Base-by-base conservation (phyloP, 1,140 invertebrate species). In the Mylabris phalerata region DNA sequence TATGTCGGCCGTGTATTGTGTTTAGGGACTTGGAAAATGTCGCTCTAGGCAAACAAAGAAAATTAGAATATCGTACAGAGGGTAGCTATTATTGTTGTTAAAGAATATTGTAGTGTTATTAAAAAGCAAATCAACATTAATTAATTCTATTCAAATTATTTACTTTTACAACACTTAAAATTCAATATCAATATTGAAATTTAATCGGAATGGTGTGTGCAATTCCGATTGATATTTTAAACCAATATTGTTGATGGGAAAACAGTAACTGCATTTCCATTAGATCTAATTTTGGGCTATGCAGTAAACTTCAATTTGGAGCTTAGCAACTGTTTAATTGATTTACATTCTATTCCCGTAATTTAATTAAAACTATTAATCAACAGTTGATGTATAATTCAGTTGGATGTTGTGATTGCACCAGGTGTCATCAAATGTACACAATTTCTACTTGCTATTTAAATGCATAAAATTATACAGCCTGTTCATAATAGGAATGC, bases 301-400 rank as follows among this genome's bases (percentile, higher is more conserved):
- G 32, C 32, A 46, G 43, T 54, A 54, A 54, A 54, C 43, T 54
- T 45, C 43, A 54, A 54, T 54, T 54, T 46, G 41, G 43, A 45
- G 40, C 51, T 54, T 43, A 32, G 43, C 46, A 54, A 54, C 51
- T 54, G 32, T 46, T 54, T 54, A 54, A 54, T 54, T 54, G 51
- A 54, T 54, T 54, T 54, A 54, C 51, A 54, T 54, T 54, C 51
- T 54, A 46, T n/a, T 52, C 51, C 11, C 51, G 51, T 54, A 54
- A 54, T 54, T 54, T 54, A 54, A 54, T 54, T 54, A 46, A 54
- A 54, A 54, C 41, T 54, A 54, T 54, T 54, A 54, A 54, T 54
- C 51, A 54, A 54, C 32, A 54, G 51, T 39, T n/a, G 51, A 54
- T 54, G 51, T 38, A 42, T 45, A 54, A 45, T 54, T 54, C 51